Evolutionary conservation across 2,888 invertebrate species (phyloP).

Genomic region (Lycophotia porphyrea): DNA sequence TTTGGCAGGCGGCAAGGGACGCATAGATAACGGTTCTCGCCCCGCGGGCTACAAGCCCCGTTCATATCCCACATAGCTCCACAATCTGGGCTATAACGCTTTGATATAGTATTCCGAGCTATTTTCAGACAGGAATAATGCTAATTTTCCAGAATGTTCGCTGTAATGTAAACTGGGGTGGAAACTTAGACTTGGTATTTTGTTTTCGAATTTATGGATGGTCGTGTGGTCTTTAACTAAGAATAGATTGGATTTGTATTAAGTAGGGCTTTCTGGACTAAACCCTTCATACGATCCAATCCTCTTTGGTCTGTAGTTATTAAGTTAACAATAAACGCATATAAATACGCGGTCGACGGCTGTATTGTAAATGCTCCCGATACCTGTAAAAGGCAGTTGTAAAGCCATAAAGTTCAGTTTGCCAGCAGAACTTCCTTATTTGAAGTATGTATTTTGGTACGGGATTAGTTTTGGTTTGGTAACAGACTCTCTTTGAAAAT

Average conservation of each 20-base stretch:
- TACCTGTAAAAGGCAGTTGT: slow-evolving; percentile 24
- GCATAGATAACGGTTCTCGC: slow-evolving; percentile 67
- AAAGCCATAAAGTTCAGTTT: slow-evolving; percentile 34
- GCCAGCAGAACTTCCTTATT: slow-evolving; percentile 31
- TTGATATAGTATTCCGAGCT: slow-evolving; percentile 52
- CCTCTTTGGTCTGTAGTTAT: not conserved
- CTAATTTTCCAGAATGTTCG: slow-evolving; percentile 38
- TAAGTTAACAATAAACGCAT: slow-evolving; percentile 25
- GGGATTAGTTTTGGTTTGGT: not conserved
- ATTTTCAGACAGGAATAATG: slow-evolving; percentile 54
- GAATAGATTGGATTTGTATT: slow-evolving; percentile 1
- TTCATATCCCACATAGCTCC: slow-evolving; percentile 49
- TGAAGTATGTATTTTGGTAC: slow-evolving; percentile 3
- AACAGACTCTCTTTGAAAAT: not conserved
- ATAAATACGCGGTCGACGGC: slow-evolving; percentile 18
- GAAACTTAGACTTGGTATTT: slow-evolving; percentile 29
- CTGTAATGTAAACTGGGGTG: slow-evolving; percentile 22
- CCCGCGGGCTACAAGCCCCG: slow-evolving; percentile 66
- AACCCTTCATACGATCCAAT: not conserved
- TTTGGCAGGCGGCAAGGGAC: slow-evolving; percentile 63
- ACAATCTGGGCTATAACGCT: slow-evolving; percentile 57
- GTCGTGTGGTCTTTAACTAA: not conserved
- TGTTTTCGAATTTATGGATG: slow-evolving; percentile 4
- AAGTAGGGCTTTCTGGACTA: not conserved
- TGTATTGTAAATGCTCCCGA: slow-evolving; percentile 26